Conservation (phyloP, 2,888 invertebrate genomes). For the Venusia cambrica region DNA sequence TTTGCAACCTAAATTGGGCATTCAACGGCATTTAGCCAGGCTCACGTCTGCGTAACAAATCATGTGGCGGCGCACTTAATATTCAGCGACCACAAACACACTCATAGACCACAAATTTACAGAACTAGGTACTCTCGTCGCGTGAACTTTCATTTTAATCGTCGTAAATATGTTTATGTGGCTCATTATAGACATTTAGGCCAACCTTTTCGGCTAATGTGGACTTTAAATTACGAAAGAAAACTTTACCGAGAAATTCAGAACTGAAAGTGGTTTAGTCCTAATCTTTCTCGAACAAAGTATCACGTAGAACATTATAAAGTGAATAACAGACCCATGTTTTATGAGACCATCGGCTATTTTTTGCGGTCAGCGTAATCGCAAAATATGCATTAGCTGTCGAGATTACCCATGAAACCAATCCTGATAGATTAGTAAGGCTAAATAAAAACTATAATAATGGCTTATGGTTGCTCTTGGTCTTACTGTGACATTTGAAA, state of each 20-base stretch:
- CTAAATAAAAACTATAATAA: not conserved
- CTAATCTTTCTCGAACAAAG: constrained; percentile 23
- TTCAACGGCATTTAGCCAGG: constrained; percentile 44
- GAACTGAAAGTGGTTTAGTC: constrained; percentile 11
- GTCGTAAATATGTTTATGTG: constrained; percentile 26
- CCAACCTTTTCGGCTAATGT: constrained; percentile 20
- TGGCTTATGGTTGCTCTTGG: not conserved
- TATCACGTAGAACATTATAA: constrained; percentile 43
- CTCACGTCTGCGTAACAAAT: constrained; percentile 52
- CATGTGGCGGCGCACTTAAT: constrained; percentile 49
- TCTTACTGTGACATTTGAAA: constrained; percentile 6
- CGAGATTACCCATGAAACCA: constrained; percentile 23
- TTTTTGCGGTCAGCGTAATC: constrained; percentile 41
- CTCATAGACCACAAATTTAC: constrained; percentile 32
- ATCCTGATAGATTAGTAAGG: not conserved
- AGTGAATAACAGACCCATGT: constrained; percentile 26
- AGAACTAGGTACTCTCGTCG: constrained; percentile 23
- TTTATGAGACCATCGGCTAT: constrained; percentile 30
- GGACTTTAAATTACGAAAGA: constrained; percentile 10
- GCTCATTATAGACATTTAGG: constrained; percentile 23
- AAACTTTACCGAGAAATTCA: constrained; percentile 6
- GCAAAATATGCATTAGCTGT: constrained; percentile 33
- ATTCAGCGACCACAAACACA: constrained; percentile 46
- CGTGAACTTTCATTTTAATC: constrained; percentile 30
- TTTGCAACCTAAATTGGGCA: constrained; percentile 49